These are phyloP conservation scores for Cynocephalus volans DNA, from an alignment of 2,113 vertebrate genomes.

Conservation along the genomic window DNA sequence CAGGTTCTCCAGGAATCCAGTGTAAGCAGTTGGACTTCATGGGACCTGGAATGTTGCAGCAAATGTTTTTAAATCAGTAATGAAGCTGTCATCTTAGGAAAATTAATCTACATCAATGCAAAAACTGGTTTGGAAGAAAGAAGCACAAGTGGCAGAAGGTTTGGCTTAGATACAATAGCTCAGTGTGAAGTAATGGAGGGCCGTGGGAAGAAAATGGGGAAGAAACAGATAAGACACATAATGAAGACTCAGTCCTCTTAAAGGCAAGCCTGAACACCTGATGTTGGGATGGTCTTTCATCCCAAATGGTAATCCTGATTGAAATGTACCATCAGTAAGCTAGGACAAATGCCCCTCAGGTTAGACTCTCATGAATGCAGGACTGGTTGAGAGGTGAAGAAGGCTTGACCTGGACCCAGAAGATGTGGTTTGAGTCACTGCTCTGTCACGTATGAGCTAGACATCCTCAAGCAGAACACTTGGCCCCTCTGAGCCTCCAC, in stretches of 20 bases:
- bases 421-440: not conserved
- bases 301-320: not conserved
- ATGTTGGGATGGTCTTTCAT: not conserved
- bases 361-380: not conserved
- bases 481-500: not conserved
- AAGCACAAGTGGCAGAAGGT: not conserved
- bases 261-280: not conserved
- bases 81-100: not conserved
- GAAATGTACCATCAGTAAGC: not conserved
- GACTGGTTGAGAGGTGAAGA: not conserved
- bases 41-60: too few relatives aligned
- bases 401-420: not conserved
- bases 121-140: not conserved
- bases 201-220: not conserved
- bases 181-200: not conserved
- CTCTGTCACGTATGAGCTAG: fast-evolving
- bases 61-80: not conserved
- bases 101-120: not conserved
- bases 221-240: not conserved
- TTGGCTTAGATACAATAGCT: not conserved
- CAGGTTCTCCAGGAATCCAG: too few relatives aligned
- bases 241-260: not conserved
- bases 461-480: not conserved
- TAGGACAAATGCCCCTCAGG: not conserved
- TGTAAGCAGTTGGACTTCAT: too few relatives aligned